Evolutionary conservation across 2,888 invertebrate genomes (phyloP), one percentile per base, ranked within the genome.

Genomic region (Eupithecia abbreviata): DNA sequence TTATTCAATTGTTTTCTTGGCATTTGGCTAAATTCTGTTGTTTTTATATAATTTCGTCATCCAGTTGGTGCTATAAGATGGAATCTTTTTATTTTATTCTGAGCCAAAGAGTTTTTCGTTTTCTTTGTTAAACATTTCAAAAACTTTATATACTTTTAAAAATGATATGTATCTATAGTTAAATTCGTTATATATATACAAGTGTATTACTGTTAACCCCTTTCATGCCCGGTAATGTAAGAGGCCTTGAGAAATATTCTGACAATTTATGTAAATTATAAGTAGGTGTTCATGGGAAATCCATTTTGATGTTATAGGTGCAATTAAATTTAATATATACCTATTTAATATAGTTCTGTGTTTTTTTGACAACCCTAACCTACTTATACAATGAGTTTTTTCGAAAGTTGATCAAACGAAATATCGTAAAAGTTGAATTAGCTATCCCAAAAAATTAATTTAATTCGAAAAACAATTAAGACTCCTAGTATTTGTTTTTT

Each of bases 271-370:
- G 84, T 85, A 90, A 89, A 87, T 84, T 78, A 82, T 86, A 85
- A 79, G 83, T 87, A 85, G 84, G 72, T 72, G 84, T 86, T 85
- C 85, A 86, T 84, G 81, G 76, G 72, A 80, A 81, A 85, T 85
- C 86, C 84, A 87, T 80, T 80, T 93, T 84, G 88, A 93, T 93
- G 93, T 93, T 91, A 87, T 92, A 92, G 91, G 91, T 93, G 93
- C 91, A 92, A 92, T 92, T 93, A 91, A 90, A 91, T 91, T 89
- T 93, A 94, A 94, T 94, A 94, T 93, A 94, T 94, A 93, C 91
- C 90, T 94, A 94, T 94, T 94, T 94, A 94, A 94, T 93, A 92
- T 90, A 91, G 83, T 80, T 78, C 78, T 81, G 85, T 86, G 80
- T 89, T 88, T 86, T 88, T 88, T 88, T 84, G 82, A 79, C 80